These are phyloP conservation scores for Habrosyne pyritoides DNA, from an alignment of 2,888 invertebrate species.

Conservation along the genomic window DNA sequence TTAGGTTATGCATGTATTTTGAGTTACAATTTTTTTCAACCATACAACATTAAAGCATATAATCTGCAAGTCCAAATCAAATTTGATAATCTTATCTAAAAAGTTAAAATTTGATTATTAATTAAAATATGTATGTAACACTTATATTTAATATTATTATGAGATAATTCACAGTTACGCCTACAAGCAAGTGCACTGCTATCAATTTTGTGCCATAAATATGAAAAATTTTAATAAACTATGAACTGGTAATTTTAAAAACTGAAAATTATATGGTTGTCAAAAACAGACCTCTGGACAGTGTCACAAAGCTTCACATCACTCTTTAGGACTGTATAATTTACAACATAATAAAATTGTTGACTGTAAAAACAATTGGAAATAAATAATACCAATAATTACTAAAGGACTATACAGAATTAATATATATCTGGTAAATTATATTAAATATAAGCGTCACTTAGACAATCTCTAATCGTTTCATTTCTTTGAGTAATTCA, in stretches of 20 bases:
- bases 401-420: conserved; percentile 68
- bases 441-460: conserved; percentile 32
- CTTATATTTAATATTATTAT: conserved; percentile 34
- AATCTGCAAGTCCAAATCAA: conserved; percentile 38
- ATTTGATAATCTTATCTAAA: conserved; percentile 40
- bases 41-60: conserved; percentile 51
- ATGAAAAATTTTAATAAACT: conserved; percentile 15
- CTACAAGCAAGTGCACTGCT: conserved; percentile 50
- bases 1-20: conserved; percentile 50
- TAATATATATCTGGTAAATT: conserved; percentile 45
- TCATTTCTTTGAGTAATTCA: conserved; percentile 95
- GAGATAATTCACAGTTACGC: conserved; percentile 25
- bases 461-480: conserved; percentile 87
- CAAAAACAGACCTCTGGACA: conserved; percentile 23
- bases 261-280: conserved; percentile 13
- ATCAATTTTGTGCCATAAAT: conserved; percentile 45
- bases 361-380: conserved; percentile 49
- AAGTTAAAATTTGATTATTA: conserved; percentile 44
- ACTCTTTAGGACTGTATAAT: conserved; percentile 22
- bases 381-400: conserved; percentile 73
- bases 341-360: conserved; percentile 26
- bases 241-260: conserved; percentile 7
- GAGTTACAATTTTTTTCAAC: conserved; percentile 46
- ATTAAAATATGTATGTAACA: conserved; percentile 38
- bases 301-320: conserved; percentile 40